Evolutionary conservation across 2,797 vertebrate species (phyloP).

Genomic region (Rhinichthys osculus): DNA sequence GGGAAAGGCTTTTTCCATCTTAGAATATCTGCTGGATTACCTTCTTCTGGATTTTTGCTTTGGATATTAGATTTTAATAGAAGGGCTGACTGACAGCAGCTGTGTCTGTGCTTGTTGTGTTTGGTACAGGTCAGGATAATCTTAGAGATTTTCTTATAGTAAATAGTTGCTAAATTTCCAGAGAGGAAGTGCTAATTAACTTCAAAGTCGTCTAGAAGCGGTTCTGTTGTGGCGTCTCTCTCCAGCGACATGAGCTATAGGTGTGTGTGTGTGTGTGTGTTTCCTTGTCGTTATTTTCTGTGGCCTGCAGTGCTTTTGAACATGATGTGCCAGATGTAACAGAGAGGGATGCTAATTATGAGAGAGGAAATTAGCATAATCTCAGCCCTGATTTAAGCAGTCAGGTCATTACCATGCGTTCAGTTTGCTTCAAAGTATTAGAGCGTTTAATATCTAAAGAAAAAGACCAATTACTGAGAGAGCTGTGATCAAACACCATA

Average conservation of each 20-base stretch:
- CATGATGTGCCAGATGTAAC: constrained; percentile 58
- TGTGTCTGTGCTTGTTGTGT: not conserved
- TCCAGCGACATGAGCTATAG: constrained; percentile 18
- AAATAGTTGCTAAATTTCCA: not conserved
- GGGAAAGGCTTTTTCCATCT: not conserved
- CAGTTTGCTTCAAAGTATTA: constrained; percentile 54
- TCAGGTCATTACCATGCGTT: constrained; percentile 63
- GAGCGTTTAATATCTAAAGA: constrained; percentile 58
- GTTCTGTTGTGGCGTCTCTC: constrained; percentile 29
- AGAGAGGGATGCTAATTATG: constrained; percentile 63
- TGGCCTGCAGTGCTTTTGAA: constrained; percentile 55
- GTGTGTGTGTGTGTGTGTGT: constrained; percentile 1
- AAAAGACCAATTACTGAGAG: constrained; percentile 51
- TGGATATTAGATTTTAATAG: not conserved
- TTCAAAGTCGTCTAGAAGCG: constrained; percentile 50
- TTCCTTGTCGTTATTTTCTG: constrained; percentile 47
- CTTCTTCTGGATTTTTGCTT: not conserved
- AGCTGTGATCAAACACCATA: constrained; percentile 55
- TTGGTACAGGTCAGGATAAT: not conserved
- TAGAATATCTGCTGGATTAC: not conserved
- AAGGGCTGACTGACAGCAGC: not conserved
- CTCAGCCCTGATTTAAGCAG: constrained; percentile 60
- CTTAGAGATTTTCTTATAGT: not conserved
- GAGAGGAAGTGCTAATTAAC: constrained; percentile 56
- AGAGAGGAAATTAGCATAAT: constrained; percentile 65